Base-by-base conservation (phyloP, 1,140 invertebrate species). In the Trichonephila inaurata region DNA sequence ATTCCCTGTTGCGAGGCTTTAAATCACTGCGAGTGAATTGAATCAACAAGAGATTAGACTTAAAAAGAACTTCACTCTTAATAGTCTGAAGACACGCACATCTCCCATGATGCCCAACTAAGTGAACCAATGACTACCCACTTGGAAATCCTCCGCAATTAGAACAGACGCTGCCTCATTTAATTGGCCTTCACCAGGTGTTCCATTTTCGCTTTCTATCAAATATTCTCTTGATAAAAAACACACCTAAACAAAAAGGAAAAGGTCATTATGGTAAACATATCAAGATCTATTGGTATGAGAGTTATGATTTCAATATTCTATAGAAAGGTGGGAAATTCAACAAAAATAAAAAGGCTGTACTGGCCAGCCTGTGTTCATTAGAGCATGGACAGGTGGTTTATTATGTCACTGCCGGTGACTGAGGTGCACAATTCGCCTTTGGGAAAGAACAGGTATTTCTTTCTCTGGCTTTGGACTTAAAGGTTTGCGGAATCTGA, bases 131-230 rank as follows among this genome's bases (percentile, higher is more conserved):
- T 93, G 92, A 14, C 69, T 64, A 93, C 40, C 92, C 69, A 51
- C 69, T 93, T 89, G 92, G 92, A 93, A 93, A 93, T 93, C 92
- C 92, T 93, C 92, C 66, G 60, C 82, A 93, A 89, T 93, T 93
- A 88, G 92, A 61, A 89, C 92, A 89, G 86, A 88, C 60, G 85
- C 51, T 93, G 91, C 91, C 87, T 62, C 88, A 88, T 93, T 93
- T 93, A 93, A 88, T 93, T 88, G 61, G 51, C 69, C 72, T 91
- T 82, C 72, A 91, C 92, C 91, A 92, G 91, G 81, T 92, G 91
- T 87, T 87, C 44, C 24, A n/a, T 83, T 33, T 64, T 19, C 21
- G 16, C 58, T 28, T 90, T 21, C 28, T 51, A 81, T 58, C 28
- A 18, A 18, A 16, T 21, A 51, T 64, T 51, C 28, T 60, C 66